Evolutionary conservation across 2,113 vertebrate species (phyloP), one percentile per base, ranked within the genome.

Genomic region (Riparia riparia): DNA sequence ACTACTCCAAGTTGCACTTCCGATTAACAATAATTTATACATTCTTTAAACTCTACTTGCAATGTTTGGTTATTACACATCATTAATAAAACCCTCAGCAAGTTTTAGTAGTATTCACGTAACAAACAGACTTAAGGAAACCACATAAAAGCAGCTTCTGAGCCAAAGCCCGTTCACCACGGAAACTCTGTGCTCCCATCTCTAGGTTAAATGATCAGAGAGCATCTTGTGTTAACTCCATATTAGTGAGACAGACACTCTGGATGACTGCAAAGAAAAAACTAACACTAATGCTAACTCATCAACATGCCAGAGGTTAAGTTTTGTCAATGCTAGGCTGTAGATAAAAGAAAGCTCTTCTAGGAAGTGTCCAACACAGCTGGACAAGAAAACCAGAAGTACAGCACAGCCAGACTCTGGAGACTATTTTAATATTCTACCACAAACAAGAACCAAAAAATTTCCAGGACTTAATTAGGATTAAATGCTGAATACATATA

Each of bases 251-350:
- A 82, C 3, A 50, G 0, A 4, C 24, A 65, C 34, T 47, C 49
- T 29, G 28, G 42, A 74, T 1, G n/a, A 71, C 0, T 87, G 51
- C 21, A 85, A 66, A 51, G 4, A 8, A 89, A 50, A 86, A 63
- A 45, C 39, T 60, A 63, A 86, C n/a, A 72, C 28, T 39, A 70
- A 4, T 0, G 0, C 42, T 63, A 79, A 63, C 16, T 65, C n/a
- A 39, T 39, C 0, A 0, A n/a, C 10, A 54, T 54, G 12, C 32
- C 47, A 56, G 28, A 84, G 24, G 14, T 39, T 49, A 50, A 26
- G 15, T 65, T 89, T 6, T 58, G 42, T 29, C 53, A 84, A 15
- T 21, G 18, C 18, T 10, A 77, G 17, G 14, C 45, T 41, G 12
- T 3, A 54, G 29, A 56, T 0, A 44, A 29, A 58, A 68, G 19